Evolutionary conservation across 2,888 invertebrate species (phyloP).

Genomic region (Brenthis ino): DNA sequence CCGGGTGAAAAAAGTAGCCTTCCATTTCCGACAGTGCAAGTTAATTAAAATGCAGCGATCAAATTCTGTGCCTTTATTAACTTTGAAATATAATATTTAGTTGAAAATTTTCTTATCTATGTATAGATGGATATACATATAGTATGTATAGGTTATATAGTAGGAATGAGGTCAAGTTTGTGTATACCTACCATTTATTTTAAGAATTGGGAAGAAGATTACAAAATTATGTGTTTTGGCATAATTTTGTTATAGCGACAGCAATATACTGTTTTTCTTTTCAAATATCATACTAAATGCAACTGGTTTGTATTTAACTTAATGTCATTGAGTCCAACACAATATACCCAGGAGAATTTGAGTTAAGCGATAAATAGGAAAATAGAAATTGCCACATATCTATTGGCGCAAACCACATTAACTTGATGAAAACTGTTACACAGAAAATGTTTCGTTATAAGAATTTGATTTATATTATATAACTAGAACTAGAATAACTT

Average conservation of each 20-base stretch:
- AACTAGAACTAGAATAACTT: too few species aligned
- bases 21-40: constrained; percentile 48
- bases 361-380: constrained; percentile 10
- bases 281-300: constrained; percentile 1
- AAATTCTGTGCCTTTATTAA: constrained; percentile 15
- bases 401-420: constrained; percentile 2
- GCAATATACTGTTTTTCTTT: neutral
- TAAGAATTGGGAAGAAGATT: neutral
- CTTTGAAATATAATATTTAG: neutral
- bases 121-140: too few species aligned
- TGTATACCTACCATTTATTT: too few species aligned
- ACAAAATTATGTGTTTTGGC: too few species aligned
- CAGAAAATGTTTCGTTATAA: neutral
- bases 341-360: constrained; percentile 2
- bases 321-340: constrained; percentile 9
- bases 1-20: constrained; percentile 55
- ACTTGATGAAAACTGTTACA: constrained; percentile 10
- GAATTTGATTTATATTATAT: neutral
- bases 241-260: too few species aligned
- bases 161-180: too few species aligned
- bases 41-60: constrained; percentile 62
- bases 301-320: constrained; percentile 10
- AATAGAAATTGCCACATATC: constrained; percentile 18
- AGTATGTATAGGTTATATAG: too few species aligned
- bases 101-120: neutral